These are phyloP conservation scores for Heliangelus exortis DNA, from an alignment of 2,797 vertebrate species.

Conservation along the genomic window DNA sequence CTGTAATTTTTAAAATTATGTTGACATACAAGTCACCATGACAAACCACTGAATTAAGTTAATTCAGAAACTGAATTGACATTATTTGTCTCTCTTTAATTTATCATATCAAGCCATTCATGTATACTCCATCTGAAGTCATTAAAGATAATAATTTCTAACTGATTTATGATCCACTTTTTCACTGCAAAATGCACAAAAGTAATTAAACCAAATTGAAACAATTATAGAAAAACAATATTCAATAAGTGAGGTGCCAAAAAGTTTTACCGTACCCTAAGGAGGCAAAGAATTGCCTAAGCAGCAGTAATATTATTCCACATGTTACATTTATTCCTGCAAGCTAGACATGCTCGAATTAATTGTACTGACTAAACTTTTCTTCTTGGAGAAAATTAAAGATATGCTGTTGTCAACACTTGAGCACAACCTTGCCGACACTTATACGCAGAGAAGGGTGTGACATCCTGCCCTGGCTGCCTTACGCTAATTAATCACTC, in stretches of 20 bases:
- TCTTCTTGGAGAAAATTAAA: conserved; percentile 84
- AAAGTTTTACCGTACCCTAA: conserved; percentile 75
- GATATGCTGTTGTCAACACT: conserved; percentile 87
- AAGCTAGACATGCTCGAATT: conserved; percentile 81
- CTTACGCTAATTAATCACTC: conserved; percentile 94
- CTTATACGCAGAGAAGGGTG: conserved; percentile 88
- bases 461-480: conserved; percentile 92
- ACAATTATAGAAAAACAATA: conserved; percentile 71
- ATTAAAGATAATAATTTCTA: conserved; percentile 66
- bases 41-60: conserved; percentile 8
- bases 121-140: not conserved
- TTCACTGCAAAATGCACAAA: conserved; percentile 67
- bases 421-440: conserved; percentile 85
- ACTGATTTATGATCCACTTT: conserved; percentile 58
- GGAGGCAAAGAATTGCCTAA: conserved; percentile 66
- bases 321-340: conserved; percentile 74
- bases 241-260: conserved; percentile 68
- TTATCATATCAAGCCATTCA: conserved; percentile 21
- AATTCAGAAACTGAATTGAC: conserved; percentile 12
- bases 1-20: not conserved
- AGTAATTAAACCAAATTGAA: conserved; percentile 75
- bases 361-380: conserved; percentile 85
- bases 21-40: not conserved
- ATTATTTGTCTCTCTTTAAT: conserved; percentile 13
- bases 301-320: conserved; percentile 75